Percentiles rank a stretch among this genome's conserved stretches.
Evolutionary conservation across 1,140 invertebrate genomes (phyloP).

Genomic region (Listronotus bonariensis): DNA sequence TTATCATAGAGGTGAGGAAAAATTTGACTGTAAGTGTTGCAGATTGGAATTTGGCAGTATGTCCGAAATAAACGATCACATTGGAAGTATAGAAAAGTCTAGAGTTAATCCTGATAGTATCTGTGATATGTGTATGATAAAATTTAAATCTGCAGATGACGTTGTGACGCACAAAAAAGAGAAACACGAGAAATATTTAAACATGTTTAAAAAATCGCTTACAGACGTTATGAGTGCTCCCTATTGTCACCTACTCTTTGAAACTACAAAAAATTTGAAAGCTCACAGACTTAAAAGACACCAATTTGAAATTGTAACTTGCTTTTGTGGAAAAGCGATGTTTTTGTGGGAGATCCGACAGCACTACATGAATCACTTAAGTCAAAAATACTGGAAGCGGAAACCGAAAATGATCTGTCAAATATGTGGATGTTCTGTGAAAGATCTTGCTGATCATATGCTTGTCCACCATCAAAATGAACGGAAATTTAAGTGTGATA

Average conservation of each 20-base stretch:
- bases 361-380: constrained; percentile 11
- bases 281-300: constrained; percentile 3
- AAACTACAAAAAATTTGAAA: constrained; percentile 3
- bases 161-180: neutral
- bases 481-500: constrained; percentile 47
- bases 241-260: constrained; percentile 8
- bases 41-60: neutral
- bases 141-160: constrained; percentile 53
- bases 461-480: constrained; percentile 6
- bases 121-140: constrained; percentile 9
- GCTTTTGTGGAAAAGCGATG: constrained; percentile 5
- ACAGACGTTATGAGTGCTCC: neutral
- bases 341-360: neutral
- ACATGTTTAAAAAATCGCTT: neutral
- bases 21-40: constrained; percentile 9
- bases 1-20: neutral
- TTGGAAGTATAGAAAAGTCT: neutral
- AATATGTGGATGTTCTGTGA: constrained; percentile 53
- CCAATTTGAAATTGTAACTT: constrained; percentile 4
- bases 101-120: neutral
- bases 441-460: constrained; percentile 10
- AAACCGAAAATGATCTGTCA: constrained; percentile 1
- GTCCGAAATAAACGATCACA: neutral
- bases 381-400: constrained; percentile 4
- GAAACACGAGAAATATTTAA: constrained; percentile 6